Conservation (phyloP, 2,113 vertebrate genomes). For the Rhinoptilus africanus region DNA sequence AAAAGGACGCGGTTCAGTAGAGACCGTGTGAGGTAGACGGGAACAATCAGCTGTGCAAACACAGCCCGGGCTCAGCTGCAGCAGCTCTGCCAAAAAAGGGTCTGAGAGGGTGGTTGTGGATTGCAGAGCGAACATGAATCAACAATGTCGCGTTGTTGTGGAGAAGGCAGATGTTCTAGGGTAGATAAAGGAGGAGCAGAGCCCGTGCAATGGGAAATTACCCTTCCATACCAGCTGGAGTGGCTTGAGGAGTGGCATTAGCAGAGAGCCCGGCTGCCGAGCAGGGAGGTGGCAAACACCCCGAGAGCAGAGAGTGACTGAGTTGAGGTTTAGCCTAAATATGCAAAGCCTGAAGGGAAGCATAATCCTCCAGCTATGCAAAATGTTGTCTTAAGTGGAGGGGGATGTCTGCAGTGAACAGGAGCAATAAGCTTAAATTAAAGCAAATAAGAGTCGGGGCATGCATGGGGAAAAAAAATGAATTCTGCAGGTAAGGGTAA, state of each 20-base stretch:
- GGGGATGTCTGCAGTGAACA: neutral
- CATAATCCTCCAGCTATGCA: neutral
- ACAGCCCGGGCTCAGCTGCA: neutral
- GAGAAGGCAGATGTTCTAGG: neutral
- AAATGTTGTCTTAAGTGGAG: neutral
- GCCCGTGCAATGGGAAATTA: neutral
- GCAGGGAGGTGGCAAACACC: neutral
- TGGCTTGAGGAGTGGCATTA: neutral
- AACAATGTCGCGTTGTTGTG: neutral
- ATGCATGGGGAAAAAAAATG: neutral
- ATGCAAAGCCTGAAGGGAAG: neutral
- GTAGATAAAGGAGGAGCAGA: neutral
- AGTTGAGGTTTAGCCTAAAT: neutral
- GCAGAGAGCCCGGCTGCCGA: neutral
- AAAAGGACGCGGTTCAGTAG: neutral
- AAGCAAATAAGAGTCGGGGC: neutral
- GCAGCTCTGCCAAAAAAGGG: neutral
- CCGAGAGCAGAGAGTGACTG: neutral
- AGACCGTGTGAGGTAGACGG: neutral
- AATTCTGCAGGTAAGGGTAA: neutral
- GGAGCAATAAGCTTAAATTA: neutral
- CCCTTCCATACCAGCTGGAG: neutral
- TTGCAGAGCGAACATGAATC: neutral
- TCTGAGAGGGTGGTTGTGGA: neutral
- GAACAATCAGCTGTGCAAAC: conserved; percentile 34